Evolutionary conservation across 1,140 invertebrate species (phyloP), one percentile per base, ranked within the genome.

Genomic region (Venturia canescens): DNA sequence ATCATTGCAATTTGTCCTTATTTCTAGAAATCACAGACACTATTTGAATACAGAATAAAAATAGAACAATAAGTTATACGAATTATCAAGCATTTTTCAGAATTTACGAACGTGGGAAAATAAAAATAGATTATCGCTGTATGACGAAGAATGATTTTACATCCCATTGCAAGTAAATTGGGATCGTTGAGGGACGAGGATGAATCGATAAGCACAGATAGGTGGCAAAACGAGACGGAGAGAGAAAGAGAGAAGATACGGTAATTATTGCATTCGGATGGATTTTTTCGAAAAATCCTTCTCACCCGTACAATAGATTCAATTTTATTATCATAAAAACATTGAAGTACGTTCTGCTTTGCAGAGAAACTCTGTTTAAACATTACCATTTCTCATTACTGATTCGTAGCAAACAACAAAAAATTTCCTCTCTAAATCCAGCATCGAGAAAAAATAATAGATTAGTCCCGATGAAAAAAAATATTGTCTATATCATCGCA

Each of bases 21-120:
- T 79, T 80, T 57, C 75, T 82, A 83, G 80, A 81, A 84, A 84
- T 84, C 80, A 82, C 85, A 84, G 82, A 80, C 75, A 81, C 78
- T 67, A 84, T 85, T 86, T 85, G 81, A 57, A 85, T 88, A 86
- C 84, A 89, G 53, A 83, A 86, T 86, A 81, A 82, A 81, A 84
- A 78, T 71, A 63, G 48, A 9, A 77, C 63, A 63, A 82, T 53
- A 53, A 2, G n/a, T 80, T 82, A n/a, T 44, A 50, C 44, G n/a
- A 23, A n/a, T 50, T 50, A 50, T 26, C 44, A 60, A 38, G 70
- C n/a, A 27, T 15, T 5, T 16, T 27, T 16, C 9, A 60, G 13
- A 15, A 2, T 63, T 63, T 27, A 44, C 27, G 3, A 63, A n/a
- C 60, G 21, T 63, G 60, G 60, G 27, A 63, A 63, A 63, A 27